Base-by-base conservation (phyloP, 2,888 invertebrate genomes). In the Lymantria monacha region DNA sequence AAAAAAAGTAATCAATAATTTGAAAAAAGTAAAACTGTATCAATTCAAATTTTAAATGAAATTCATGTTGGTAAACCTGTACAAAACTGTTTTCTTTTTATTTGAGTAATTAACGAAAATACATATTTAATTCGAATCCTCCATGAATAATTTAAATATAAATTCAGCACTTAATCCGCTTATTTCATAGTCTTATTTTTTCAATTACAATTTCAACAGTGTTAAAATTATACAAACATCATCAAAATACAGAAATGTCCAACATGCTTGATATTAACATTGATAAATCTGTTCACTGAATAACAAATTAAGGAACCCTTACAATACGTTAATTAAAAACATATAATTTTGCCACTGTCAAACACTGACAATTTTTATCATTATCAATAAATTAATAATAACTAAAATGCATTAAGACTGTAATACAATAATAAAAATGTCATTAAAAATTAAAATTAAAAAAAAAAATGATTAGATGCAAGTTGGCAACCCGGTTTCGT, bases 401-500 rank as follows among this genome's bases (percentile, higher is more conserved):
- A n/a, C 11, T 10, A 38, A 38, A 38, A 38, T 38, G 38, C 38
- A 38, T 12, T 12, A 38, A n/a, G 7, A 2, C 7, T 12, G 38
- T 33, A 38, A n/a, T 33, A 38, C 38, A 38, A 38, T 38, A 33
- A 33, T 11, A 37, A 38, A 38, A 38, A 12, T 38, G 38, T 38
- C 11, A 38, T 38, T 46, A 33, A 37, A 49, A 51, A 51, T 44
- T 51, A 56, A 48, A 40, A n/a, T n/a, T 56, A 52, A 55, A 57
- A 59, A 66, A n/a, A 52, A 54, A 57, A 44, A 37, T 54, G 49
- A 37, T 52, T 53, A 49, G 51, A 48, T 55, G 60, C 48, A 69
- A 58, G 61, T 77, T 79, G 79, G 79, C 78, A 76, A 72, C 69
- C 70, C 57, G 59, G 54, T 30, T 61, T 48, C 38, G 46, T 62